Evolutionary conservation across 2,888 invertebrate genomes (phyloP).

Genomic region (Neria commutata): DNA sequence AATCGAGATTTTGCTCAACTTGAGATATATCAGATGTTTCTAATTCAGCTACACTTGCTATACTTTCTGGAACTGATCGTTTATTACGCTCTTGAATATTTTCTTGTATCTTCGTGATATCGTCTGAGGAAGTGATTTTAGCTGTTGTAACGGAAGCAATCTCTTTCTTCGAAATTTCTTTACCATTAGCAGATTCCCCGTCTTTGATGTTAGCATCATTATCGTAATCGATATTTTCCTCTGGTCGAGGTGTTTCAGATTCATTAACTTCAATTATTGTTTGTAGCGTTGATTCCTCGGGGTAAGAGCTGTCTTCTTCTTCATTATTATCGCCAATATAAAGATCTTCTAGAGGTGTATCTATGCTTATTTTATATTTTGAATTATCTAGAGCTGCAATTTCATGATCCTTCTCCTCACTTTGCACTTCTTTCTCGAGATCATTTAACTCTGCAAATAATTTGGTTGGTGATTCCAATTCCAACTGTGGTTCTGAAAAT

Average conservation of each 20-base stretch:
- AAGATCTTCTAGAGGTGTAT: not conserved
- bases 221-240: not conserved
- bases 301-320: not conserved
- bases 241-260: constrained; percentile 14
- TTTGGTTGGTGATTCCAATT: constrained; percentile 22
- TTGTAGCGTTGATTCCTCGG: constrained; percentile 13
- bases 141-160: too few species aligned
- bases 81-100: too few species aligned
- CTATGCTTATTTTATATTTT: too few species aligned
- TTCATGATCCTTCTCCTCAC: not conserved
- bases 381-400: too few species aligned
- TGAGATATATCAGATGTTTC: too few species aligned
- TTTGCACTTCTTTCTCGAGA: constrained; percentile 1
- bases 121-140: too few species aligned
- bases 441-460: constrained; percentile 17
- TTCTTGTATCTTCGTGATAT: too few species aligned
- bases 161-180: too few species aligned
- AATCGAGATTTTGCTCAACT: too few species aligned
- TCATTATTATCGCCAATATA: not conserved
- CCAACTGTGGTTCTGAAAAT: constrained; percentile 5
- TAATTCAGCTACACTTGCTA: too few species aligned
- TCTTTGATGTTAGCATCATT: not conserved
- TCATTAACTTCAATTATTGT: constrained; percentile 30
- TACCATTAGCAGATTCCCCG: too few species aligned
- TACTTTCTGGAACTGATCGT: too few species aligned